Evolutionary conservation across 1,140 invertebrate genomes (phyloP).

Genomic region (Drosophila sp.): DNA sequence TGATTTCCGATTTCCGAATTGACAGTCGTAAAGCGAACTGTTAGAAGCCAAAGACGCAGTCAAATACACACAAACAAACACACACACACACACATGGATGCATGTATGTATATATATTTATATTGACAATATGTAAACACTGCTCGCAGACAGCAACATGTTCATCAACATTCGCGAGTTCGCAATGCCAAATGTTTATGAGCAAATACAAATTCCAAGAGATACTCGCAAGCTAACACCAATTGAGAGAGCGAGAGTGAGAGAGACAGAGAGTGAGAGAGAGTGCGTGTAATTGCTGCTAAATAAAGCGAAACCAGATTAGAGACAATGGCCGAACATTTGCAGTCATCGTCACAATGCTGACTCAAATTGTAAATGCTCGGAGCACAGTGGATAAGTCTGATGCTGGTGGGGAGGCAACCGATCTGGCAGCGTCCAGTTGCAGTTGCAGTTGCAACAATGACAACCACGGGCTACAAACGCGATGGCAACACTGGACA

Average conservation of each 20-base stretch:
- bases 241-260: not conserved
- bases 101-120: too few species aligned
- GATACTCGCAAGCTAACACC: not conserved
- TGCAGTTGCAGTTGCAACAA: constrained; percentile 16
- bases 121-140: too few species aligned
- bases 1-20: too few species aligned
- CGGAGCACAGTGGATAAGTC: not conserved
- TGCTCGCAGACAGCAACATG: too few species aligned
- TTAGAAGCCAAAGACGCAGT: not conserved
- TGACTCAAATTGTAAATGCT: constrained; percentile 6
- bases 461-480: not conserved
- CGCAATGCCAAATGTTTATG: constrained; percentile 59
- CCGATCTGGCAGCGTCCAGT: not conserved
- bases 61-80: too few species aligned
- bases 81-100: too few species aligned
- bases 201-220: constrained; percentile 53
- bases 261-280: not conserved
- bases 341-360: not conserved
- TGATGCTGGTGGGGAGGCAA: not conserved
- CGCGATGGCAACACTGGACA: not conserved
- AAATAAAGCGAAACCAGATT: constrained; percentile 60
- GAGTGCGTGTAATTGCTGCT: constrained; percentile 45
- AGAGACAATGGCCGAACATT: constrained; percentile 1
- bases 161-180: constrained; percentile 20
- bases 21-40: constrained; percentile 45